Base-by-base conservation (phyloP, 1,140 invertebrate species). In the Papilio helenus region DNA sequence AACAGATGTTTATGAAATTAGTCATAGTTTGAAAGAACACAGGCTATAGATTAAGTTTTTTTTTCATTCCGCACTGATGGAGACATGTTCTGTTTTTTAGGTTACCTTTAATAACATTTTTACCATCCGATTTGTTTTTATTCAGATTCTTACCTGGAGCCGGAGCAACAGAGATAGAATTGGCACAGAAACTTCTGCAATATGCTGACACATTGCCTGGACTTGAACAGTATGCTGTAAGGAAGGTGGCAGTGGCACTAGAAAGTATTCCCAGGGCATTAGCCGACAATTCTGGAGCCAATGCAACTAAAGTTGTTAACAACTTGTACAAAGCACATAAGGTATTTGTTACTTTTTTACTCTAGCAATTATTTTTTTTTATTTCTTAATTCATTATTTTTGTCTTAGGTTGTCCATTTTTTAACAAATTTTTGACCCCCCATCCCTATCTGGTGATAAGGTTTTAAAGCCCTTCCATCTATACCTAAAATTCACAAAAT, bases 161-260 rank as follows among this genome's bases (percentile, higher is more conserved):
- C 79, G 99, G 99, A 39, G 99, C 99, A 9, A 96, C 96, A 8
- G 99, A 99, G 95, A 97, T 99, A 81, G 98, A 99, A 94, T 94
- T 99, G 42, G 98, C 99, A 7, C 96, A 97, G 72, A 97, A 98
- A 88, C 95, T 99, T 18, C 95, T 97, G 7, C 96, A 97, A 42
- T 99, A 97, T 92, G 99, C 98, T 5, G 98, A 99, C 85, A 99
- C 97, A 46, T 94, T 98, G 61, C 98, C 99, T 3, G 99, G 99
- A 9, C 95, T 99, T 76, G 98, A 99, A 89, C 99, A 99, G 90
- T 99, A 99, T 95, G 97, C 99, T 39, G 98, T 99, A 1, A 97
- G 98, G 81, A 99, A 99, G 90, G 99, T 99, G 95, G 98, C 98
- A 42, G 96, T 97, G 77, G 98, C 99, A 5, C 92, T 99, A 0